Conservation (phyloP, 2,113 vertebrate genomes). For the Condylura cristata region DNA sequence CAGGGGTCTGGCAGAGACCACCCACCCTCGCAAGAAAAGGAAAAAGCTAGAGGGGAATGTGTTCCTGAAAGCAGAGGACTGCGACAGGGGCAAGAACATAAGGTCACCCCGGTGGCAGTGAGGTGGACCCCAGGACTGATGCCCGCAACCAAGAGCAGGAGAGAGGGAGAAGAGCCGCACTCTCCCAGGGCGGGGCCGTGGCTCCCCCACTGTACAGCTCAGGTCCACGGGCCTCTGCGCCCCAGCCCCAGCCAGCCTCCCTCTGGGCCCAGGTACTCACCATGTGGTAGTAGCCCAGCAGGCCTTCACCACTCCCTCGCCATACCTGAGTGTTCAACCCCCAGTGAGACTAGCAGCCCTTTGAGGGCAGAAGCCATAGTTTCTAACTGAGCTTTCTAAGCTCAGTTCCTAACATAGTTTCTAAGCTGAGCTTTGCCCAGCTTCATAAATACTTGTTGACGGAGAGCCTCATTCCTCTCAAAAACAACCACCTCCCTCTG, state of each 20-base stretch:
- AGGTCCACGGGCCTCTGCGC: neutral
- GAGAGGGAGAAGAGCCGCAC: neutral
- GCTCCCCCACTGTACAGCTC: neutral
- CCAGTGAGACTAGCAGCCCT: neutral
- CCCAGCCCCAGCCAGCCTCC: neutral
- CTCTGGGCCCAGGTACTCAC: neutral
- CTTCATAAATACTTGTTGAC: neutral
- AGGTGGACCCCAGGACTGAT: neutral
- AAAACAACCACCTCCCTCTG: neutral
- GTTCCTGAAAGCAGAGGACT: neutral
- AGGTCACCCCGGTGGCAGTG: neutral
- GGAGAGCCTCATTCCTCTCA: neutral
- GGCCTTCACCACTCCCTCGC: accelerated
- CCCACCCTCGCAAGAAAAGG: neutral
- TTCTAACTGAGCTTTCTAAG: neutral
- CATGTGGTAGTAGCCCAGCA: accelerated
- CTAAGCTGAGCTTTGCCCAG: neutral
- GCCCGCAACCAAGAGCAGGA: neutral
- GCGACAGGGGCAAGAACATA: neutral
- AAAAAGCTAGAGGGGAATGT: neutral
- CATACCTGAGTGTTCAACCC: neutral
- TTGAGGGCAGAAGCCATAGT: neutral
- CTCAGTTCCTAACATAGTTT: too few species aligned
- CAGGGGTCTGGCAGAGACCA: neutral
- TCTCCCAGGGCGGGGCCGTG: accelerated